Percentiles rank a stretch among this genome's conserved stretches.
phyloP scores from a whole-genome alignment of 2,888 invertebrate species.

The Hedychridium roseum region DNA sequence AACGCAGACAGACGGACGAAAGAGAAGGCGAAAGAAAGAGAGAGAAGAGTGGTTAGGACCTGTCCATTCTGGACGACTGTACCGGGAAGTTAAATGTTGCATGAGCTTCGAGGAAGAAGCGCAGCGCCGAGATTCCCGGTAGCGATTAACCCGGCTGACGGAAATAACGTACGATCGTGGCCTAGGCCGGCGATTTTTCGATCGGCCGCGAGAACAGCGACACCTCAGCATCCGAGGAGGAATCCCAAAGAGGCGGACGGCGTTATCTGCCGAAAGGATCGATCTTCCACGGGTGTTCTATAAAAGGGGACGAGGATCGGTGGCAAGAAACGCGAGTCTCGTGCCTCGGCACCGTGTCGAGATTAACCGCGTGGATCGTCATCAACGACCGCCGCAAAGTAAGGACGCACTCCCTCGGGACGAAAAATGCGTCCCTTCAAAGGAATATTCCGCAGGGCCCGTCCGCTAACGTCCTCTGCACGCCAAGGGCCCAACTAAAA shows the following conservation, averaged over 20 bases:
- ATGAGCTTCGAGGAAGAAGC: constrained; percentile 48
- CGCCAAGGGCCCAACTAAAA: no score
- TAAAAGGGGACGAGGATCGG: constrained; percentile 27
- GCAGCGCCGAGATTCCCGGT: constrained; percentile 37
- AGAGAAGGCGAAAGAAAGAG: constrained; percentile 4
- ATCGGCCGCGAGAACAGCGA: constrained; percentile 35
- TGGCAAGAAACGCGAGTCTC: constrained; percentile 6
- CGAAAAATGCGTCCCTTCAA: no score
- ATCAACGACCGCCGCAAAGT: not conserved
- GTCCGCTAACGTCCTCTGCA: no score
- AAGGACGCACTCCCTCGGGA: not conserved
- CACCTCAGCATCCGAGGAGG: constrained; percentile 28
- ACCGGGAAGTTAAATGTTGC: constrained; percentile 48
- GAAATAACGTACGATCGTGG: constrained; percentile 31
- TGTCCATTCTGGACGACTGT: no score
- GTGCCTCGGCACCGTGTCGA: not conserved
- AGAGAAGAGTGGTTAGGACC: no score
- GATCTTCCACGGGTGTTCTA: constrained; percentile 28
- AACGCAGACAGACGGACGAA: constrained; percentile 5
- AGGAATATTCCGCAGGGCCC: no score
- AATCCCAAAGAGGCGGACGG: constrained; percentile 27
- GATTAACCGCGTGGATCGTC: not conserved
- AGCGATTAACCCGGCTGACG: constrained; percentile 42
- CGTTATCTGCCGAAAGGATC: constrained; percentile 40
- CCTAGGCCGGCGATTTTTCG: constrained; percentile 31